Evolutionary conservation across 1,140 invertebrate species (phyloP), one percentile per base, ranked within the genome.

Genomic region (Trachymyrmex septentrionalis): DNA sequence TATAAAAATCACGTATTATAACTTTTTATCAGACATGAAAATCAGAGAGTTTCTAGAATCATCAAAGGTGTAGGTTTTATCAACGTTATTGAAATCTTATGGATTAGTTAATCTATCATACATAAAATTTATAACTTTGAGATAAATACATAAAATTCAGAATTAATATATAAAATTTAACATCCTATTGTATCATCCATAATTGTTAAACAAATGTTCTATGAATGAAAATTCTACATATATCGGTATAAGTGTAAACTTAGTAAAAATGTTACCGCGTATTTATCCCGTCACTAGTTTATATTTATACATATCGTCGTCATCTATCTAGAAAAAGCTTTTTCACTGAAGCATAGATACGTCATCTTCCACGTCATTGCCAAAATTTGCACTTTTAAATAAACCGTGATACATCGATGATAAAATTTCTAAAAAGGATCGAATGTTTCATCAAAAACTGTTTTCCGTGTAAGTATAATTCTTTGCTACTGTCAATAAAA

Each of bases 271-370:
- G 16, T 72, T 50, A 14, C 9, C 3, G 44, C 3, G 21, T 48
- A 10, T 19, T 34, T 16, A 64, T 86, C 14, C 34, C 34, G 14
- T 76, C 44, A 50, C 27, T 50, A 48, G 24, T 53, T 87, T 88
- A 88, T 88, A 88, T 88, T 88, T 88, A 75, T 30, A 67, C 57
- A n/a, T 63, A 6, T 61, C 16, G 53, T 67, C 76, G 57, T 57
- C 80, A 84, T 30, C 80, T 61, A 63, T 84, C 80, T 63, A 84
- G 69, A 84, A 84, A 84, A 84, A 73, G n/a, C 55, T 84, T 61
- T 34, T 75, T 38, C 55, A 30, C 72, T n/a, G 38, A 75, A 73
- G 55, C 53, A 48, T 44, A 12, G 38, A 30, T 84, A 73, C 69
- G 69, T 82, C 80, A 73, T 73, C 53, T 57, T 27, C 21, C 66